Evolutionary conservation across 2,888 invertebrate species (phyloP).

Genomic region (Athetis lepigone): DNA sequence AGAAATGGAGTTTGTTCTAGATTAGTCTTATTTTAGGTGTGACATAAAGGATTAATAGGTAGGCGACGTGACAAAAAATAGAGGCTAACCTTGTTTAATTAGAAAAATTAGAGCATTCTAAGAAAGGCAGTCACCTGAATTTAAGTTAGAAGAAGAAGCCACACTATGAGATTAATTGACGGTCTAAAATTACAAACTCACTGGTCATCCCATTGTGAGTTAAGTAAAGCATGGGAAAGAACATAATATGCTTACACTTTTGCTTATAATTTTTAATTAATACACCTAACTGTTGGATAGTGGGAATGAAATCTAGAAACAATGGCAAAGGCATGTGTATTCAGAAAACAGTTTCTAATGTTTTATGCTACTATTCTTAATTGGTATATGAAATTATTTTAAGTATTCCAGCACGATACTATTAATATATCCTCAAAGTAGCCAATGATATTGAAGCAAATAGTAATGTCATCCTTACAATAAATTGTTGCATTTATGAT

Average conservation of each 20-base stretch:
- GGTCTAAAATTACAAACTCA: slow-evolving; percentile 71
- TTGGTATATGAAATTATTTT: slow-evolving; percentile 56
- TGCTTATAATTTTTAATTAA: slow-evolving; percentile 85
- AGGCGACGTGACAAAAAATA: not conserved
- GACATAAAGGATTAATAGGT: slow-evolving; percentile 8
- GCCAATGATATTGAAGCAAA: slow-evolving; percentile 8
- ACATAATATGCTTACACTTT: slow-evolving; percentile 74
- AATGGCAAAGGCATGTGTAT: slow-evolving; percentile 78
- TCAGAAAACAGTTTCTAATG: slow-evolving; percentile 81
- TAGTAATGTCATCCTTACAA: slow-evolving; percentile 11
- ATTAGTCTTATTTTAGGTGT: slow-evolving; percentile 1
- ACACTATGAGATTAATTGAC: slow-evolving; percentile 51
- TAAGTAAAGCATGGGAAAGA: slow-evolving; percentile 86
- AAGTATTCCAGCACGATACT: slow-evolving; percentile 24
- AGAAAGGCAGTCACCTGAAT: slow-evolving; percentile 38
- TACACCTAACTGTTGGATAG: slow-evolving; percentile 83
- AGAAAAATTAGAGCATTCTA: slow-evolving; percentile 6
- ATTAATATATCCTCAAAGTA: slow-evolving; percentile 4
- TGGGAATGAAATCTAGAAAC: slow-evolving; percentile 81
- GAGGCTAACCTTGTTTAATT: slow-evolving; percentile 4
- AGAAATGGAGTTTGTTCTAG: not conserved
- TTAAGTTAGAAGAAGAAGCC: slow-evolving; percentile 36
- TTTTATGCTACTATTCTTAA: slow-evolving; percentile 68
- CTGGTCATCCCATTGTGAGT: slow-evolving; percentile 79
- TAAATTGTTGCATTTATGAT: slow-evolving; percentile 61